Base-by-base conservation (phyloP, 35 echinoderm and acorn worm genomes). In the Amphiura filiformis region DNA sequence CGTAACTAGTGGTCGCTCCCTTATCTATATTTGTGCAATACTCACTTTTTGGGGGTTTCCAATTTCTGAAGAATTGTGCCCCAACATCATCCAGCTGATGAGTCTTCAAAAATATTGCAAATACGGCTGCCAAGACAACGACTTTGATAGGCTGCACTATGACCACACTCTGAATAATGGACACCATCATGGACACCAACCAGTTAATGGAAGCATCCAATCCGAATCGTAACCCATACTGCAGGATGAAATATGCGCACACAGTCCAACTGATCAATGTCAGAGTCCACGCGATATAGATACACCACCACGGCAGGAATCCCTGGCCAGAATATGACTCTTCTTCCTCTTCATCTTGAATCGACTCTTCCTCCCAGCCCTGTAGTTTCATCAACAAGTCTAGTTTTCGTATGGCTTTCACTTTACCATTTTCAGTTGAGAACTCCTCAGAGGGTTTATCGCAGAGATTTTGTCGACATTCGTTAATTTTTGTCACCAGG, bases 181-280 rank as follows among this genome's bases (percentile, higher is more conserved):
- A 83, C 20, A 99, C 80, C 26, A 95, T 36, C 86, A 99, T 99
- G 1, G 93, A 82, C 35, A 99, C 70, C 86, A 99, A 49, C 96
- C 96, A 99, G 65, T 99, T 89, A 0, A 99, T 14, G 0, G 96
- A 99, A 26, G 80, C 44, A 90, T 94, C 86, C 90, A 82, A 87
- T 35, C 96, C 96, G 31, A 90, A 99, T 35, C 78, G 91, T 32
- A 99, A 85, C n/a, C 96, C 96, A 34, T 99, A 99, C 0, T 93
- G 90, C 78, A 99, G 90, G 75, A 99, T 92, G 30, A 92, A 82
- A 77, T 89, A 99, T 37, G 93, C 93, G 36, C 86, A 92, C 9
- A 90, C 37, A 7, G 84, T 20, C 37, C 84, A 86, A 1, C 83
- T 81, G 18, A 40, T 56, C 28, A 94, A 42, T 0, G 88, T 80